Evolutionary conservation across 2,888 invertebrate genomes (phyloP).

Genomic region (Herminia tarsipennalis): DNA sequence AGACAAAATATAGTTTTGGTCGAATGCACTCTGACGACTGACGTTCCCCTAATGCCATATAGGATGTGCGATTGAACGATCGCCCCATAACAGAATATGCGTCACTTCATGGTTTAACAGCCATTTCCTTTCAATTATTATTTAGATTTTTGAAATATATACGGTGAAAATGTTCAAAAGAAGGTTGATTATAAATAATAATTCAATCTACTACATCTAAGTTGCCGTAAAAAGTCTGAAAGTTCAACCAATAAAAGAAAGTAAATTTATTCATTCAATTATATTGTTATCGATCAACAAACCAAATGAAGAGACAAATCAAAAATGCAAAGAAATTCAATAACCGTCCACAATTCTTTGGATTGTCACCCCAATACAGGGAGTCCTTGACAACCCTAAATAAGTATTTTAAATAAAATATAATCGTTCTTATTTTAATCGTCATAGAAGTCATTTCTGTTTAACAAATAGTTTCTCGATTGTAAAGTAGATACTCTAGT

Average conservation of each 20-base stretch:
- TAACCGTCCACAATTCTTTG: constrained; percentile 76
- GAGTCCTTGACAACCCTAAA: constrained; percentile 47
- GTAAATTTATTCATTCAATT: constrained; percentile 31
- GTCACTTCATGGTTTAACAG: constrained; percentile 54
- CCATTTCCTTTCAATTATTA: constrained; percentile 53
- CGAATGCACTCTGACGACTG: constrained; percentile 46
- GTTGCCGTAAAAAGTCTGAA: neutral
- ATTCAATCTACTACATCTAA: neutral
- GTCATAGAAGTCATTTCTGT: constrained; percentile 51
- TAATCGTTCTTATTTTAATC: constrained; percentile 28
- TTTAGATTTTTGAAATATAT: constrained; percentile 3
- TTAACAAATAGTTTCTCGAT: constrained; percentile 20
- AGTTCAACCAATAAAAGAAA: constrained; percentile 7
- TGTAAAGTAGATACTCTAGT: constrained; percentile 42
- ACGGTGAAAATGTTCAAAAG: neutral
- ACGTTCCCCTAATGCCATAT: constrained; percentile 52
- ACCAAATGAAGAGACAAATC: constrained; percentile 71
- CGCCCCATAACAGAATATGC: constrained; percentile 49
- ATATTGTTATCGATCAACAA: constrained; percentile 60
- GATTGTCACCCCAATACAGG: constrained; percentile 76
- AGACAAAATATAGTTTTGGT: constrained; percentile 59
- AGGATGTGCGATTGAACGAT: constrained; percentile 70
- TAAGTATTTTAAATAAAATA: constrained; percentile 10
- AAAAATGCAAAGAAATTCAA: constrained; percentile 82
- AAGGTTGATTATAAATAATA: neutral